Base-by-base conservation (phyloP, 2,888 invertebrate genomes). In the Gastrophysa polygoni region DNA sequence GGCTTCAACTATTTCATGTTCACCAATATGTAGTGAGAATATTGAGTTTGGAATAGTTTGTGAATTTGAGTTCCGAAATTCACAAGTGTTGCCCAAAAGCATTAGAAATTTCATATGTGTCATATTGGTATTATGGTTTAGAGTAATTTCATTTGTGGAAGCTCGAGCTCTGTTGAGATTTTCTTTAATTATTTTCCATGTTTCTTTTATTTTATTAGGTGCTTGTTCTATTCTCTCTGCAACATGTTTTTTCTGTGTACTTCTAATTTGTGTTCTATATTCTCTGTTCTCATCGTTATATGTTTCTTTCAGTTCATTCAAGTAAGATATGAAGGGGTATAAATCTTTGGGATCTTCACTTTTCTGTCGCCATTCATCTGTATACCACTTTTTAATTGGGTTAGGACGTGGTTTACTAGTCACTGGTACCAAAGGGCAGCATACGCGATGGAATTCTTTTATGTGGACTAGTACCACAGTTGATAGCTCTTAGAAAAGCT, bases 171-270 rank as follows among this genome's bases (percentile, higher is more conserved):
- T 49, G 11, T 24, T 49, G 7, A 49, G 48, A 17, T 49, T 49
- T 49, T 49, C 48, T 21, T 49, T 49, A 21, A 49, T 49, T 21
- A 49, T 24, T 49, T 49, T 49, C 48, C 48, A 49, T 6, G 48
- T 49, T 49, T 6, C 24, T 49, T 21, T 49, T 49, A 24, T 49
- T 17, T 24, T 24, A 24, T 49, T 24, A 49, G 48, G 48, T 49
- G 48, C 28, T 49, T 49, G 48, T 49, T 49, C 48, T n/a, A 49
- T 49, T 49, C 48, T 49, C n/a, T n/a, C n/a, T n/a, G 48, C 48
- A 17, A 49, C 48, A 49, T 28, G 24, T 49, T 21, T 49, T 47
- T 49, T 49, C n/a, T 38, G 8, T 49, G 48, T 14, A 24, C 14
- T 49, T 49, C n/a, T 21, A 21, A 49, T 49, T 49, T 49, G 21